Percentiles rank a stretch among this genome's conserved stretches.
phyloP scores from a whole-genome alignment of 2,113 vertebrate genomes.

The Mellivora capensis region DNA sequence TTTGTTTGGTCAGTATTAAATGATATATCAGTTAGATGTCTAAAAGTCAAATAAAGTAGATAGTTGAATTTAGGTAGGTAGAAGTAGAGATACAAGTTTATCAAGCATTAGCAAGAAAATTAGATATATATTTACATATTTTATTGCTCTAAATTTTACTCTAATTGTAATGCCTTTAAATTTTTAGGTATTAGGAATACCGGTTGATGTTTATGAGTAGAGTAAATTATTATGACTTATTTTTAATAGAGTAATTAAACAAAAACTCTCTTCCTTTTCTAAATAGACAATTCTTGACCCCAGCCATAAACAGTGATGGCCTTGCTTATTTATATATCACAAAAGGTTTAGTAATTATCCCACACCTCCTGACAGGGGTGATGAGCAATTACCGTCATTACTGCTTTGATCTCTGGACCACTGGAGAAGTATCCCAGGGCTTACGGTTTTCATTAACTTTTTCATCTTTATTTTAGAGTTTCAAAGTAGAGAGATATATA shows the following conservation, averaged over 20 bases:
- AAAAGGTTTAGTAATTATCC: neutral
- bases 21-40: neutral
- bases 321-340: neutral
- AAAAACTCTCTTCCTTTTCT: neutral
- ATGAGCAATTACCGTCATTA: neutral
- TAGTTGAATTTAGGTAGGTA: neutral
- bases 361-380: neutral
- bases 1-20: neutral
- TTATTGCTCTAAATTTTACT: slow-evolving; percentile 20
- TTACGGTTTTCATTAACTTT: neutral
- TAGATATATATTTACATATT: neutral
- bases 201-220: neutral
- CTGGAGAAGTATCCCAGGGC: neutral
- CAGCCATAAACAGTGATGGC: neutral
- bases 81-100: neutral
- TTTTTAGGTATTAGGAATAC: neutral
- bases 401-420: neutral
- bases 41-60: neutral
- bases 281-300: neutral
- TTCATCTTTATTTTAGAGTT: slow-evolving; percentile 46
- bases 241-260: neutral
- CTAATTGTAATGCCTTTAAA: neutral
- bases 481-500: slow-evolving; percentile 32
- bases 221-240: neutral
- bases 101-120: neutral